phyloP scores from a whole-genome alignment of 1,140 invertebrate genomes.

The Bombus breviceps region DNA sequence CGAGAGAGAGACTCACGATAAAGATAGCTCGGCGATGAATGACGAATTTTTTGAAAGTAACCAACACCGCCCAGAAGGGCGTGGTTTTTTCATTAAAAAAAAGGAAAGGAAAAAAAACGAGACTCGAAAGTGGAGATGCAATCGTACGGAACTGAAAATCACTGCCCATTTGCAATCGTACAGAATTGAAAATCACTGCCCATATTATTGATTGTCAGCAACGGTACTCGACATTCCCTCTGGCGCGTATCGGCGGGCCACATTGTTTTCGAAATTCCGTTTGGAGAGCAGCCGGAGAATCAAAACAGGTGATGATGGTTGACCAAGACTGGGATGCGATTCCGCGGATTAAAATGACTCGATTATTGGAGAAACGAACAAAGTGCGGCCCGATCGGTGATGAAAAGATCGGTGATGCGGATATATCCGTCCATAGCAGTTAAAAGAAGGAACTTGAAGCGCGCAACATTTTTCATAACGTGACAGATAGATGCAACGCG shows the following conservation, averaged over 20 bases:
- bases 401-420: conserved; percentile 50
- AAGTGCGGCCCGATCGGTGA: neutral
- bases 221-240: conserved; percentile 3
- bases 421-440: conserved; percentile 67
- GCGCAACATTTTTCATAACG: conserved; percentile 15
- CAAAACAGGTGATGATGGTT: conserved; percentile 19
- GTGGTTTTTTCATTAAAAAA: neutral
- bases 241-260: neutral
- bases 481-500: neutral
- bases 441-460: conserved; percentile 35
- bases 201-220: conserved; percentile 39
- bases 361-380: neutral
- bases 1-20: neutral
- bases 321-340: neutral
- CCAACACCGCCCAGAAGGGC: neutral
- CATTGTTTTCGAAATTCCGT: conserved; percentile 16
- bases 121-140: conserved; percentile 29
- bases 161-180: conserved; percentile 52
- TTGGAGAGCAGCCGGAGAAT: conserved; percentile 1
- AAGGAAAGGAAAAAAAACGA: neutral
- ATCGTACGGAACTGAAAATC: conserved; percentile 59
- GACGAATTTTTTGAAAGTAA: neutral
- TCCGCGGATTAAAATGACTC: neutral
- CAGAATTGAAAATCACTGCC: conserved; percentile 55
- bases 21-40: neutral